A percentile compares a stretch with the other conserved stretches of the same genome.
phyloP scores from a whole-genome alignment of 2,888 invertebrate genomes.

The Azorinus chamasolen region DNA sequence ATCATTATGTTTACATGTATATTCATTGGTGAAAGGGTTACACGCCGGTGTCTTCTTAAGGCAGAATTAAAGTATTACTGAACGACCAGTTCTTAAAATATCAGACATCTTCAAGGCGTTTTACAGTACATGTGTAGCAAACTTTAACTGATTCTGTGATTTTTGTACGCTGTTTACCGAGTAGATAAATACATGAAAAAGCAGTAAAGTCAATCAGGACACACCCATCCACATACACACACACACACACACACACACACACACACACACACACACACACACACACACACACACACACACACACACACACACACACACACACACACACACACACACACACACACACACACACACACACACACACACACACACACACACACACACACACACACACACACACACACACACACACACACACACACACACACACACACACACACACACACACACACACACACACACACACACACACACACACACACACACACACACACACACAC shows the following conservation, averaged over 20 bases:
- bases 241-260: conserved; percentile 1
- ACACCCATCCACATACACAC: conserved; percentile 1
- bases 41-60: too few species aligned
- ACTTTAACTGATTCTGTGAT: too few species aligned
- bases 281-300: conserved; percentile 1
- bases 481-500: conserved; percentile 1
- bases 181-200: too few species aligned
- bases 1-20: too few species aligned
- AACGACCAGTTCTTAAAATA: too few species aligned
- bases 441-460: conserved; percentile 1
- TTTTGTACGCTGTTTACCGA: too few species aligned
- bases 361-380: conserved; percentile 3
- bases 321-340: conserved; percentile 1
- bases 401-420: conserved; percentile 1
- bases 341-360: conserved; percentile 1
- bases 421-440: conserved; percentile 1
- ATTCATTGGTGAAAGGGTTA: too few species aligned
- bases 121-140: too few species aligned
- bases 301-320: conserved; percentile 1
- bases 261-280: conserved; percentile 1
- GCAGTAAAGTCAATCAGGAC: too few species aligned
- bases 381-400: conserved; percentile 1
- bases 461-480: conserved; percentile 1
- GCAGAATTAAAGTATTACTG: too few species aligned
- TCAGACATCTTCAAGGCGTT: too few species aligned